These are phyloP conservation scores for Dryadula phaetusa DNA, from an alignment of 2,888 invertebrate genomes.

Conservation along the genomic window DNA sequence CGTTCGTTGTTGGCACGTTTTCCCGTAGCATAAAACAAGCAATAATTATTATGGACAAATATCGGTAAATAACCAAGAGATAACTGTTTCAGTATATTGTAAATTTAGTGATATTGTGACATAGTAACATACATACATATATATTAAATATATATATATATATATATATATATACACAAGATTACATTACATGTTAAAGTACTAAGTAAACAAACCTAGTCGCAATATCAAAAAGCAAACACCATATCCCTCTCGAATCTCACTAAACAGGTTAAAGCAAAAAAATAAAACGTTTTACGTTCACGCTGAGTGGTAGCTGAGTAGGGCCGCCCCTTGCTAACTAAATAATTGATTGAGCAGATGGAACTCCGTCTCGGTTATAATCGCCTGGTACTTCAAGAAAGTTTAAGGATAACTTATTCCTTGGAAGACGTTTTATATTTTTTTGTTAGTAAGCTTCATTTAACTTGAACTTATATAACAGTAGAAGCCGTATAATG, in stretches of 20 bases:
- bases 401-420: slow-evolving; percentile 42
- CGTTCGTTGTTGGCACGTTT: too few species aligned
- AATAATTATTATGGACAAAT: too few species aligned
- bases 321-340: slow-evolving; percentile 37
- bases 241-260: slow-evolving; percentile 13
- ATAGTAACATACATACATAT: neutral
- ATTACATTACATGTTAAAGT: neutral
- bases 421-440: slow-evolving; percentile 13
- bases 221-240: neutral
- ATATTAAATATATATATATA: neutral
- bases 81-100: too few species aligned
- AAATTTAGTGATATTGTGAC: too few species aligned
- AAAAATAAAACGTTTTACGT: slow-evolving; percentile 21
- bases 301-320: slow-evolving; percentile 8
- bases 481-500: neutral
- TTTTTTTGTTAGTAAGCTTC: neutral
- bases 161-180: neutral
- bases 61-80: too few species aligned
- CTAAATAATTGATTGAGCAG: slow-evolving; percentile 35
- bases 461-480: neutral
- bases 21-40: too few species aligned
- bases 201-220: neutral
- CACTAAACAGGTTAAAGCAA: slow-evolving; percentile 10
- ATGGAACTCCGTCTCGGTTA: slow-evolving; percentile 39
- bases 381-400: slow-evolving; percentile 45